Evolutionary conservation across 2,113 vertebrate genomes (phyloP).

Genomic region (Apistogramma diplotaenia): DNA sequence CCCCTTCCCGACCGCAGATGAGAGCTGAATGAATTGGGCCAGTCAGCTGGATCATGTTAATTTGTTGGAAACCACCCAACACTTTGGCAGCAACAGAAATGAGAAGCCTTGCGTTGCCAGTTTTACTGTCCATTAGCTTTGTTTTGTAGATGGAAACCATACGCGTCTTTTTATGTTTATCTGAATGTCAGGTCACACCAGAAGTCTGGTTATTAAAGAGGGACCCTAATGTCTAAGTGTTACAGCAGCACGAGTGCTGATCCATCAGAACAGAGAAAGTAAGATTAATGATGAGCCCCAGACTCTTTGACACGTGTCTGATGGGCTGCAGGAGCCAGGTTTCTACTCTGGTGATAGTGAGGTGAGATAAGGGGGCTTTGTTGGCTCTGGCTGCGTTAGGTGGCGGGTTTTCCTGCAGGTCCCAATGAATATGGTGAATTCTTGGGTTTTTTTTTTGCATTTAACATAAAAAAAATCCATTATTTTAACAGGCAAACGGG

Average conservation of each 20-base stretch:
- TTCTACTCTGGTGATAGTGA: neutral
- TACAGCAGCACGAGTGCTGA: neutral
- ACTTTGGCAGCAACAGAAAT: slow-evolving; percentile 50
- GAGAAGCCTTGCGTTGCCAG: slow-evolving; percentile 38
- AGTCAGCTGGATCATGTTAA: slow-evolving; percentile 55
- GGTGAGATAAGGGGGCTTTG: neutral
- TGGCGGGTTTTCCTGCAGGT: neutral
- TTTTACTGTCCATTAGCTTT: slow-evolving; percentile 40
- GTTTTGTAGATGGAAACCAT: slow-evolving; percentile 31
- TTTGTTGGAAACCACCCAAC: slow-evolving; percentile 56
- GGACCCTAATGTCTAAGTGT: neutral
- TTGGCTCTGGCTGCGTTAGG: neutral
- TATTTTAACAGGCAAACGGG: neutral
- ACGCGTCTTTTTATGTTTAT: slow-evolving; percentile 23
- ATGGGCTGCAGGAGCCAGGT: neutral
- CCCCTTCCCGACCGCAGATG: neutral
- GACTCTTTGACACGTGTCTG: neutral
- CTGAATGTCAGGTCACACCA: slow-evolving; percentile 6
- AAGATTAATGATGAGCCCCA: neutral
- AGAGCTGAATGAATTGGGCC: slow-evolving; percentile 35
- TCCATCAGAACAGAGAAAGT: neutral
- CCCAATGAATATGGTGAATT: neutral
- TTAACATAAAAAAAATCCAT: neutral
- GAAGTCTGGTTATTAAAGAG: slow-evolving; percentile 1
- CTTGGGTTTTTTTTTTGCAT: neutral